Base-by-base conservation (phyloP, 2,888 invertebrate genomes). In the Phorcus lineatus region DNA sequence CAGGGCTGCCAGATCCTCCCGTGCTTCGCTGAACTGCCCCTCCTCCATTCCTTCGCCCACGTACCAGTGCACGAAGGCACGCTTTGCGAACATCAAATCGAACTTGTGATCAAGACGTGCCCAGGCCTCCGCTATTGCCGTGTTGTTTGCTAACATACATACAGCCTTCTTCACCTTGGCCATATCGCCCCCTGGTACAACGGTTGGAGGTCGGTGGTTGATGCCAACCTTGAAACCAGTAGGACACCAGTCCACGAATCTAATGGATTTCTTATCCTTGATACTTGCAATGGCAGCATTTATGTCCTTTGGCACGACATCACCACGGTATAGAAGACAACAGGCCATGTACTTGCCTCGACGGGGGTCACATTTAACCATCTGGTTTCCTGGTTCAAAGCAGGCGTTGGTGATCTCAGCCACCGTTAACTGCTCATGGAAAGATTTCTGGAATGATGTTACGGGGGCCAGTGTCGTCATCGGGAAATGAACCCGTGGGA, bases 271-370 rank as follows among this genome's bases (percentile, higher is more conserved):
- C 84, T 91, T 91, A 81, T 90, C 91, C 86, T 92, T 91, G 84
- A 92, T 91, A 81, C 88, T 89, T 16, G 91, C 91, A 79, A 91
- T 92, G 77, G 89, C 86, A 57, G 88, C 85, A 81, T 88, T 87
- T 82, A 89, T 88, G 80, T 89, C 88, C 82, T 89, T 89, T 53
- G 88, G 88, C 81, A 85, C 85, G 82, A 85, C 84, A 77, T 98
- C 97, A 84, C 97, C 97, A 91, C 97, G 90, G 95, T 97, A 98
- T 94, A 98, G 94, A 96, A 98, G 97, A 94, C 98, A 98, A 93
- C 97, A 97, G 22, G 98, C 98, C 98, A 98, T 96, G 92, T 96
- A 97, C 87, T 91, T 90, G 54, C 91, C 92, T 82, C 92, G 91
- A 84, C 89, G 88, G 80, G 89, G 89, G 81, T 89, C 89, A 84